These are phyloP conservation scores for Drosophila burlai DNA, from an alignment of 1,140 invertebrate species.

Conservation along the genomic window DNA sequence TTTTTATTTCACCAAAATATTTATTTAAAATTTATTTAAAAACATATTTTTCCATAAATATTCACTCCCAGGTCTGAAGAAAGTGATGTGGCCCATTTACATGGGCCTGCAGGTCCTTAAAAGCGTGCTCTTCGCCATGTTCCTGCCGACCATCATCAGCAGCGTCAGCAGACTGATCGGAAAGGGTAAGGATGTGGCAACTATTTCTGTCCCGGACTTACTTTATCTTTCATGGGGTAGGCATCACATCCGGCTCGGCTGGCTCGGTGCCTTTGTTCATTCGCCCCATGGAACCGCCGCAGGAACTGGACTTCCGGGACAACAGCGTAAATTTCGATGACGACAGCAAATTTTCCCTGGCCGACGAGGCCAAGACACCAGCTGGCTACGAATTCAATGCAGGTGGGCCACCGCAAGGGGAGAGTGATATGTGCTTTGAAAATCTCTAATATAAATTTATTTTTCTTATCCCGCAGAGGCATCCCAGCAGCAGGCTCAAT, in stretches of 20 bases:
- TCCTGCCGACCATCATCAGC: conserved; percentile 92
- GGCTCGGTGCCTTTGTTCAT: conserved; percentile 76
- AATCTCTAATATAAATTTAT: neutral
- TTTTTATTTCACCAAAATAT: no score
- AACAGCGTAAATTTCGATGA: conserved; percentile 84
- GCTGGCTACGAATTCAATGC: conserved; percentile 84
- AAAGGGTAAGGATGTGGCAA: conserved; percentile 87
- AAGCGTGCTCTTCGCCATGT: conserved; percentile 91
- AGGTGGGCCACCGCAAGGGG: conserved; percentile 52
- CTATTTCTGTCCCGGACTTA: neutral
- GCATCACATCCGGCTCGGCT: conserved; percentile 68
- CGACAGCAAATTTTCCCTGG: conserved; percentile 84
- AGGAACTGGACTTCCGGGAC: conserved; percentile 88
- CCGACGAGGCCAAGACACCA: conserved; percentile 85
- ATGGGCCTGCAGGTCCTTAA: conserved; percentile 92
- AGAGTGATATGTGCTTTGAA: neutral
- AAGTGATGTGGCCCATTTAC: conserved; percentile 91
- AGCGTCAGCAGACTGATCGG: conserved; percentile 92
- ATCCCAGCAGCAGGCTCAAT: conserved; percentile 73
- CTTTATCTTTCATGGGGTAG: conserved; percentile 27
- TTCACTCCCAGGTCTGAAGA: conserved; percentile 88
- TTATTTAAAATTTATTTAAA: neutral
- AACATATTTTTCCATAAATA: neutral
- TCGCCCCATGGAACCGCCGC: conserved; percentile 75
- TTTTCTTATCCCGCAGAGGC: conserved; percentile 55